Conservation (phyloP, 2,888 invertebrate genomes). For the Pollenia labialis region DNA sequence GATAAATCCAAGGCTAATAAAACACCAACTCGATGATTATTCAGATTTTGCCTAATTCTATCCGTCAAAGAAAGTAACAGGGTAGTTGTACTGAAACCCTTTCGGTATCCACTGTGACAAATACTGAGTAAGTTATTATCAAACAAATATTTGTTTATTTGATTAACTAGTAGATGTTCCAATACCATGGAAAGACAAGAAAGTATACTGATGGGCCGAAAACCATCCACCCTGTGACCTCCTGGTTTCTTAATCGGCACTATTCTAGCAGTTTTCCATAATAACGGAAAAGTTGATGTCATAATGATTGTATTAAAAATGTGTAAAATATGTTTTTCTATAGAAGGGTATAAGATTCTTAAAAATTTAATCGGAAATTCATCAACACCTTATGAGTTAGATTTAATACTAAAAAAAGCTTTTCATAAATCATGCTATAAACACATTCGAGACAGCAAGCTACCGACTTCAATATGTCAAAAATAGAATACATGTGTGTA, state of each 20-base stretch:
- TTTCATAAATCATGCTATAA: too few relatives aligned
- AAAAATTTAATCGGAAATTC: background rate
- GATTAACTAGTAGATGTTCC: background rate
- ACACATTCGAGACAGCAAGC: too few relatives aligned
- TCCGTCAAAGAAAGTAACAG: too few relatives aligned
- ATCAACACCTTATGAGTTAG: constrained; percentile 5
- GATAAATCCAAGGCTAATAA: too few relatives aligned
- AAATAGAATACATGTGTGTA: too few relatives aligned
- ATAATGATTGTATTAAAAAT: constrained; percentile 7
- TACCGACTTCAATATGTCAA: too few relatives aligned
- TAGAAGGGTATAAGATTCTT: background rate
- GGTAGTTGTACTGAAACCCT: too few relatives aligned
- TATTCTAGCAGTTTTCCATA: background rate
- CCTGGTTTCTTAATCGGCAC: background rate
- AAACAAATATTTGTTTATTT: background rate
- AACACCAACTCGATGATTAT: too few relatives aligned
- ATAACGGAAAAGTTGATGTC: background rate
- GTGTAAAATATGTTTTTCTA: background rate
- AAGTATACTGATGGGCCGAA: background rate
- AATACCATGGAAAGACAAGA: background rate
- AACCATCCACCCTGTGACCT: background rate
- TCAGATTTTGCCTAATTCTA: too few relatives aligned
- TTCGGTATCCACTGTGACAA: background rate
- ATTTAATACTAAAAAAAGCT: constrained; percentile 25
- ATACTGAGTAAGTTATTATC: background rate